phyloP scores from a whole-genome alignment of 2,113 vertebrate species.

The Anseranas semipalmata region DNA sequence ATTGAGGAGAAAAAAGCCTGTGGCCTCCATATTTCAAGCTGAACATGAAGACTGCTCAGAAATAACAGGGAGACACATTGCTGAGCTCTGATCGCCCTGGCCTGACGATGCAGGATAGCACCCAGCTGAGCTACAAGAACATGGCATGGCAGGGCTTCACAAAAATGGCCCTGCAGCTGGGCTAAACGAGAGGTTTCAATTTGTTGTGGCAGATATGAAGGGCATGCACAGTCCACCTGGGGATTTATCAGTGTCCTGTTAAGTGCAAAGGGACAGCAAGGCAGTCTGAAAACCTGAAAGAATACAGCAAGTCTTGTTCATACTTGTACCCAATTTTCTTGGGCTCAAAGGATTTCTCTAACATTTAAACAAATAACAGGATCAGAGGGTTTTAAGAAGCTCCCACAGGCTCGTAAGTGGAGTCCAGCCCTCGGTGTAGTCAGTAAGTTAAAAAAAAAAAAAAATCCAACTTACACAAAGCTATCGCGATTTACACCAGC shows the following conservation, averaged over 20 bases:
- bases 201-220: background rate
- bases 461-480: background rate
- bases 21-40: background rate
- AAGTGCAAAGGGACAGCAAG: background rate
- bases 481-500: background rate
- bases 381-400: constrained; percentile 16
- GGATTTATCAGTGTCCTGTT: background rate
- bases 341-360: background rate
- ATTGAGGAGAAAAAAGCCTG: background rate
- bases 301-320: background rate
- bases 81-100: background rate
- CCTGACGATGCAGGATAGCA: rapidly evolving
- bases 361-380: constrained; percentile 37
- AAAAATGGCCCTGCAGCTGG: background rate
- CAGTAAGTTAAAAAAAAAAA: background rate
- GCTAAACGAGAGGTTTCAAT: background rate
- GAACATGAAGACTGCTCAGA: background rate
- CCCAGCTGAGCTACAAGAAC: background rate
- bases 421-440: background rate
- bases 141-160: background rate
- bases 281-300: background rate
- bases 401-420: background rate
- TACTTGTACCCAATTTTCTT: background rate
- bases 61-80: background rate
- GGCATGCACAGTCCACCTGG: background rate